Percentiles rank a stretch among this genome's conserved stretches.
Conservation (phyloP, 2,888 invertebrate species). For the Lochmaea crataegi region DNA sequence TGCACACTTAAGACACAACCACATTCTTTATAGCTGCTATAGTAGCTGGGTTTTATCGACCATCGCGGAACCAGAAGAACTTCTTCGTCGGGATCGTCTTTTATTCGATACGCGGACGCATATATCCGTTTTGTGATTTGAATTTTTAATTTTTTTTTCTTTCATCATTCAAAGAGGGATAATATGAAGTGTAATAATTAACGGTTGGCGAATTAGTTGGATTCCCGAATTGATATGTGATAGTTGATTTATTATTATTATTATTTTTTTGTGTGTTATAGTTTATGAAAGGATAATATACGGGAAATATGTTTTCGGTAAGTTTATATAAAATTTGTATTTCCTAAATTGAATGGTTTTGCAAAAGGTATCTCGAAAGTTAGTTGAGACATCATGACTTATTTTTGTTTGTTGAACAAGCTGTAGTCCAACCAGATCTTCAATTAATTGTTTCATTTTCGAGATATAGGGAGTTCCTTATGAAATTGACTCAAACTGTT, state of each 20-base stretch:
- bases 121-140: conserved; percentile 38
- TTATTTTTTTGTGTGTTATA: conserved; percentile 43
- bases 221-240: conserved; percentile 45
- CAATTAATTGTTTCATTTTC: too few relatives aligned
- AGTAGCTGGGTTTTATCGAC: too few relatives aligned
- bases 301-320: conserved; percentile 48
- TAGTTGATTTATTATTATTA: conserved; percentile 39
- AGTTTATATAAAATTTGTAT: conserved; percentile 33
- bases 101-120: conserved; percentile 18
- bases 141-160: conserved; percentile 44
- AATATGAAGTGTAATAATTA: conserved; percentile 37
- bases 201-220: conserved; percentile 40
- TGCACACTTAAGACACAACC: conserved; percentile 40
- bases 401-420: too few relatives aligned
- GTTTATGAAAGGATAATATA: conserved; percentile 51
- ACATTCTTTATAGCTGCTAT: conserved; percentile 44
- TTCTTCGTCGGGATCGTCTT: conserved; percentile 28
- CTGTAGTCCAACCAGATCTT: too few relatives aligned
- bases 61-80: conserved; percentile 23
- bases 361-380: too few relatives aligned
- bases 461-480: too few relatives aligned
- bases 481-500: background rate
- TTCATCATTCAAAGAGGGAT: conserved; percentile 38
- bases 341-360: too few relatives aligned
- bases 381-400: too few relatives aligned